Percentiles rank a stretch among this genome's conserved stretches.
Evolutionary conservation across 92 coral and sea anemone species (phyloP).

Genomic region (Umimayanthus kanabou): DNA sequence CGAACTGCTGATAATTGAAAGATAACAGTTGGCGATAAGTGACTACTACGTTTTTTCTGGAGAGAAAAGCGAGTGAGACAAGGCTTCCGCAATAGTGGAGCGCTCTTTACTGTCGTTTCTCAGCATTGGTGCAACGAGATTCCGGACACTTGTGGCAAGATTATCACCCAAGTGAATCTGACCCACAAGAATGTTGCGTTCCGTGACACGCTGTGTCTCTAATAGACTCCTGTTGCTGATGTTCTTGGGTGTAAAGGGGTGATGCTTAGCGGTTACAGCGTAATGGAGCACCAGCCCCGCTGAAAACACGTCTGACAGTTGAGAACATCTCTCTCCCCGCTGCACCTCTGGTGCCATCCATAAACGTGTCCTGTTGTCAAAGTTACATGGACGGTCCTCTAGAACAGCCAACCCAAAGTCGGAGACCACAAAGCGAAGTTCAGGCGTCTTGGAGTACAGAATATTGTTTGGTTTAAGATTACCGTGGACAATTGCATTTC

Average conservation of each 20-base stretch:
- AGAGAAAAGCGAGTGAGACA: not conserved
- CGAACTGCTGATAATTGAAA: not conserved
- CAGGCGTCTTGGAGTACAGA: not conserved
- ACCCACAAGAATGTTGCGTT: constrained; percentile 1
- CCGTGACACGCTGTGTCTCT: constrained; percentile 17
- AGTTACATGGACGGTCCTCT: not conserved
- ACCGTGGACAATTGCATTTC: constrained; percentile 1
- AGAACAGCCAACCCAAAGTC: constrained; percentile 18
- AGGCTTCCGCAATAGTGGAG: not conserved
- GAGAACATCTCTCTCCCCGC: constrained; percentile 4
- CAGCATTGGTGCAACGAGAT: not conserved
- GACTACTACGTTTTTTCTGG: not conserved
- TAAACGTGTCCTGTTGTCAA: not conserved
- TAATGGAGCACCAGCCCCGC: constrained; percentile 15
- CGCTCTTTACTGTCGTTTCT: not conserved
- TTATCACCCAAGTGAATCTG: not conserved
- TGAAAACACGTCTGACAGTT: not conserved
- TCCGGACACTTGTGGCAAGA: not conserved
- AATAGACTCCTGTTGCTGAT: not conserved
- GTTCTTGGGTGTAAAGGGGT: constrained; percentile 17
- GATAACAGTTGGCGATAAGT: not conserved
- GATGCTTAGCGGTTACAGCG: not conserved
- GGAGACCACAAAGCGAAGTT: constrained; percentile 2
- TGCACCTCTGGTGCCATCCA: constrained; percentile 23
- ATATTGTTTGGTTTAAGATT: constrained; percentile 20